phyloP scores from a whole-genome alignment of 1,140 invertebrate species.

The fruit fly (Drosophila melanogaster) region Release_6_plus_ISO1_MT NC_004354.4:17962001-17962500 shows the following conservation, averaged over 20 bases:
- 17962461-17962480: constrained; percentile 61
- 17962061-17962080: not conserved
- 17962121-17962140: not conserved
- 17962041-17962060: constrained; percentile 17
- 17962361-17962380: constrained; percentile 22
- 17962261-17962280: not conserved
- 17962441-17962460: constrained; percentile 42
- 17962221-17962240: constrained; percentile 10
- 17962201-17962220: constrained; percentile 25
- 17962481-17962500: constrained; percentile 40
- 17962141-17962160: constrained; percentile 2
- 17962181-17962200: constrained; percentile 19
- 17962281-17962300: not conserved
- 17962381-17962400: constrained; percentile 81
- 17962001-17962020: constrained; percentile 13
- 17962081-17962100: constrained; percentile 23
- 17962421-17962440: constrained; percentile 34
- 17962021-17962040: constrained; percentile 42
- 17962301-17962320: not conserved
- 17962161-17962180: constrained; percentile 1
- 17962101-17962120: constrained; percentile 4
- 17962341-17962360: not conserved
- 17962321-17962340: not conserved
- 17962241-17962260: constrained; percentile 6
- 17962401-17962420: constrained; percentile 73